Evolutionary conservation across 1,140 invertebrate species (phyloP).

Genomic region (Nomia melanderi): DNA sequence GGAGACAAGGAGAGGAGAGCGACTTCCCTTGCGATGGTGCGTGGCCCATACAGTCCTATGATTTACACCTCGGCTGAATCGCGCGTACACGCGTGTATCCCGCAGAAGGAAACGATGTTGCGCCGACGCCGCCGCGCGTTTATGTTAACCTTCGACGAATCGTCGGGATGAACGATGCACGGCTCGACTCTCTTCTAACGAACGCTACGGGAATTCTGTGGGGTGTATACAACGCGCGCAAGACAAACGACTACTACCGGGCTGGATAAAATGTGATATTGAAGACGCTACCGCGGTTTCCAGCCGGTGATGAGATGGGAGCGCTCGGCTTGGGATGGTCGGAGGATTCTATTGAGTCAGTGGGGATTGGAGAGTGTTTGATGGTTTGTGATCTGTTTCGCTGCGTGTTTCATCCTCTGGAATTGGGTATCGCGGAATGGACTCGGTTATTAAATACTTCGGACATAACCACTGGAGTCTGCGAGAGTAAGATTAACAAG

Average conservation of each 20-base stretch:
- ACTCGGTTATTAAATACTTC: too few species aligned
- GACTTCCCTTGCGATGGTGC: slow-evolving; percentile 41
- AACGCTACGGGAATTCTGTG: slow-evolving; percentile 1
- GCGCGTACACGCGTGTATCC: slow-evolving; percentile 33
- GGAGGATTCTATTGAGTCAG: too few species aligned
- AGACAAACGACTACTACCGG: slow-evolving; percentile 7
- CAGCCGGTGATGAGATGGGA: neutral
- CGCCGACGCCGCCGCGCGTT: slow-evolving; percentile 6
- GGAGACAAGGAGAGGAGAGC: slow-evolving; percentile 29
- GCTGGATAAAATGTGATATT: neutral
- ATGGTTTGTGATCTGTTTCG: too few species aligned
- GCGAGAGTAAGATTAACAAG: too few species aligned
- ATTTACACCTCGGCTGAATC: slow-evolving; percentile 66
- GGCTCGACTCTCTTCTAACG: neutral
- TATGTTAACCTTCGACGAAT: slow-evolving; percentile 34
- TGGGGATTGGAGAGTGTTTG: too few species aligned
- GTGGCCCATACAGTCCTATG: slow-evolving; percentile 35
- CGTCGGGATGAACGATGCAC: slow-evolving; percentile 24
- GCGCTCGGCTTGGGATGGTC: too few species aligned
- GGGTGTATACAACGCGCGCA: neutral
- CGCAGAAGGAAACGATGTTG: slow-evolving; percentile 11
- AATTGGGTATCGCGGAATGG: too few species aligned
- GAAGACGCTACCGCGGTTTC: slow-evolving; percentile 1
- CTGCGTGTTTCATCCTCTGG: too few species aligned
- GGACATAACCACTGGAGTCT: too few species aligned